phyloP scores from a whole-genome alignment of 2,888 invertebrate genomes.

The Cephus sareptanus region DNA sequence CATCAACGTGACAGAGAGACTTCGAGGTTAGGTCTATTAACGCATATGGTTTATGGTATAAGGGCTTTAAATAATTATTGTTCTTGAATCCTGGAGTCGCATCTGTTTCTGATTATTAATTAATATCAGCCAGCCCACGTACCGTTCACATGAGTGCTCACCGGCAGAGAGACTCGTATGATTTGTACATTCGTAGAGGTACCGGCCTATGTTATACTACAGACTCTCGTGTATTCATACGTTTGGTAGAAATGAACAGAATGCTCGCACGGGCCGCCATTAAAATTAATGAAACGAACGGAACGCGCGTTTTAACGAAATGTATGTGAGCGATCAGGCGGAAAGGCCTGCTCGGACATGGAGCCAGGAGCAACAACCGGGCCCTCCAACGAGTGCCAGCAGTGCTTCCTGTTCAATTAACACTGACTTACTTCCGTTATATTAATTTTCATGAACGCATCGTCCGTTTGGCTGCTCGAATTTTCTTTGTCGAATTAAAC shows the following conservation, averaged over 20 bases:
- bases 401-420: conserved; percentile 11
- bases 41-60: not conserved
- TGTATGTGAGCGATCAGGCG: conserved; percentile 60
- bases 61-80: conserved; percentile 61
- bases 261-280: conserved; percentile 50
- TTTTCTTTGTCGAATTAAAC: conserved; percentile 1
- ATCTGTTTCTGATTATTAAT: conserved; percentile 66
- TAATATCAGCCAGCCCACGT: conserved; percentile 60
- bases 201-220: conserved; percentile 7
- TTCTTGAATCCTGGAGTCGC: conserved; percentile 51
- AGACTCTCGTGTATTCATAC: conserved; percentile 49
- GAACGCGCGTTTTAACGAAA: conserved; percentile 61
- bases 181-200: not conserved
- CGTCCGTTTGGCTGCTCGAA: too few species aligned
- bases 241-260: conserved; percentile 58
- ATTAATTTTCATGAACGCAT: conserved; percentile 3
- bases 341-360: conserved; percentile 46
- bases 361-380: conserved; percentile 30
- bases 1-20: too few species aligned
- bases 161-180: conserved; percentile 21
- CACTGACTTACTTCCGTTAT: conserved; percentile 12
- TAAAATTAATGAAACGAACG: conserved; percentile 64
- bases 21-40: too few species aligned
- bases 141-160: conserved; percentile 47
- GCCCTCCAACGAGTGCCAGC: too few species aligned